phyloP scores from a whole-genome alignment of 2,888 invertebrate species.

The Ochropleura plecta region DNA sequence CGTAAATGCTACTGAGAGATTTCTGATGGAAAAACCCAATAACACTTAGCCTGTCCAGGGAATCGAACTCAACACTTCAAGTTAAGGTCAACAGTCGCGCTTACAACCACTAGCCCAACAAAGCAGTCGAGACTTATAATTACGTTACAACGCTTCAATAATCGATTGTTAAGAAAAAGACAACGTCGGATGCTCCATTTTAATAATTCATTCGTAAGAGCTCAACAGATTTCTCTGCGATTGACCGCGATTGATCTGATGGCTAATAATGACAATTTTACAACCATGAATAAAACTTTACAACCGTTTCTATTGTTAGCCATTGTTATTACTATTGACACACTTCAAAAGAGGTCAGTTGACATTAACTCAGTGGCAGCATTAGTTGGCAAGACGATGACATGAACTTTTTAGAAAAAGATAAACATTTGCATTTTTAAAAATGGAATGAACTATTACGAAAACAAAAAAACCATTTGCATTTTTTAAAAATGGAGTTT shows the following conservation, averaged over 20 bases:
- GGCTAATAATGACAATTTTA: constrained; percentile 30
- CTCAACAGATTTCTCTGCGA: constrained; percentile 35
- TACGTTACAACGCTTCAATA: neutral
- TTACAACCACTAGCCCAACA: no score
- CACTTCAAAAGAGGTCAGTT: constrained; percentile 32
- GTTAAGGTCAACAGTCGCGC: no score
- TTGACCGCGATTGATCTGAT: constrained; percentile 11
- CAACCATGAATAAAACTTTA: constrained; percentile 38
- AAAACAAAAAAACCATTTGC: no score
- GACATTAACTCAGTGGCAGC: constrained; percentile 17
- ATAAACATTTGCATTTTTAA: neutral
- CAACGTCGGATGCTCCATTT: neutral
- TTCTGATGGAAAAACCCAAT: no score
- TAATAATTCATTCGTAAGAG: constrained; percentile 1
- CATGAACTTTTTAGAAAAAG: neutral
- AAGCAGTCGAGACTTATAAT: no score
- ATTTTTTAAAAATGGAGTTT: constrained; percentile 15
- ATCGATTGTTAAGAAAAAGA: neutral
- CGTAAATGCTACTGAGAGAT: no score
- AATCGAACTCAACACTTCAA: no score
- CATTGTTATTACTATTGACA: constrained; percentile 40
- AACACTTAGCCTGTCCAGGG: no score
- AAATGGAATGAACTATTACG: no score
- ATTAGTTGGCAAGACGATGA: neutral
- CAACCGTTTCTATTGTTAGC: constrained; percentile 36